Base-by-base conservation (phyloP, 1,140 invertebrate genomes). In the Camponotus floridanus region DNA sequence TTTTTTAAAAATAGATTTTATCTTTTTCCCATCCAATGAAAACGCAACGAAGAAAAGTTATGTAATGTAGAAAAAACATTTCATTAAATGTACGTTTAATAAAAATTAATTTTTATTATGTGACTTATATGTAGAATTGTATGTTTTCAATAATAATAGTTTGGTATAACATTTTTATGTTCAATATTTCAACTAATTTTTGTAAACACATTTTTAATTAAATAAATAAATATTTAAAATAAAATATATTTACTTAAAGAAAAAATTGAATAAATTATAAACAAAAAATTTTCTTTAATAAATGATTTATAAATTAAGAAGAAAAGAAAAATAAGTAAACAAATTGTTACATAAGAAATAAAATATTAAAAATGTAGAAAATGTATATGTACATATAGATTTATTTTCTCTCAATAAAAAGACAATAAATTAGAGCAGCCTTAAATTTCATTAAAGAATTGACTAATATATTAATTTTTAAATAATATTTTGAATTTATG, bases 1-100 rank as follows among this genome's bases (percentile, higher is more conserved):
- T 8, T 31, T 15, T 70, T 26, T 26, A 87, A 85, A 88, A 87
- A 88, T 88, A 88, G 71, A 88, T 85, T 84, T 64, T 65, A 55
- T 31, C 64, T 83, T 62, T 57, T 73, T 55, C n/a, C 8, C 31
- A 21, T 6, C 45, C 13, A 26, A 61, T 74, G 26, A 48, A 59
- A 57, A n/a, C 2, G 18, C 39, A 15, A 18, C 9, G 26, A 48
- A 48, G 42, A 83, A 57, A 80, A 70, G 70, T 80, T 61, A 33
- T 39, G 13, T 62, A 39, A 21, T 55, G 21, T 65, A 39, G 11
- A 45, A 5, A 48, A 48, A 4, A 79, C 15, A 21, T n/a, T 31
- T n/a, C 31, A 33, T 48, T 64, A 78, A 1, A 48, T 3, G 18
- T 51, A 51, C 6, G 4, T 18, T 51, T 51, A 51, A 51, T 51